Evolutionary conservation across 2,888 invertebrate genomes (phyloP), one percentile per base, ranked within the genome.

Genomic region (Orgyia antiqua): DNA sequence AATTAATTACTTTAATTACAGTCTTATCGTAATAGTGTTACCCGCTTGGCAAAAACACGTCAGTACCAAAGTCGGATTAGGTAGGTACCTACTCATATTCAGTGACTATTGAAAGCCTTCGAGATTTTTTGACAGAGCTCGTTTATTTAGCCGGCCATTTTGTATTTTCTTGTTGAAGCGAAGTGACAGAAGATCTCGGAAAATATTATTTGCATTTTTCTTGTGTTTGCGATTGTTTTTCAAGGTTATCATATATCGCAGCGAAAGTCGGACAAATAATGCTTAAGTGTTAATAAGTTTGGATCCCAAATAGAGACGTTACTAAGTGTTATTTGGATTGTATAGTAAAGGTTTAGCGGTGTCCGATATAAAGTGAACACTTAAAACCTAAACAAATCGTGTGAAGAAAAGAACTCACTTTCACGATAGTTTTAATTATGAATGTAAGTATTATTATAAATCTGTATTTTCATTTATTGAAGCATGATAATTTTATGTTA

Each of bases 111-210:
- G 42, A 26, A 37, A 33, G 31, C 27, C 30, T 34, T 31, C 34
- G 30, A 2, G 30, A 39, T 42, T 44, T 39, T 50, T 53, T 57
- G 57, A 58, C 48, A 52, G 44, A 41, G 44, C 48, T 55, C 50
- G 51, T 66, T 56, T 59, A 54, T 55, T 73, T 69, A 63, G 51
- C 61, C 80, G 72, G 83, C 83, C 83, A 83, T 83, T 72, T 83
- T 83, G 80, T 72, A 70, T 75, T 72, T 75, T 72, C 56, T 48
- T 57, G 51, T 45, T 48, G 45, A 60, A 51, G 44, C 43, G 34
- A 49, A 52, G 43, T 60, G 67, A 62, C 59, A 64, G 66, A 62
- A 65, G 57, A 64, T 62, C 55, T 67, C 66, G 67, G 62, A 73
- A 73, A 76, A 68, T 61, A 62, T 42, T 45, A 60, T 61, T 58